Evolutionary conservation across 2,888 invertebrate genomes (phyloP), one percentile per base, ranked within the genome.

Genomic region (Caenorhabditis panamensis): DNA sequence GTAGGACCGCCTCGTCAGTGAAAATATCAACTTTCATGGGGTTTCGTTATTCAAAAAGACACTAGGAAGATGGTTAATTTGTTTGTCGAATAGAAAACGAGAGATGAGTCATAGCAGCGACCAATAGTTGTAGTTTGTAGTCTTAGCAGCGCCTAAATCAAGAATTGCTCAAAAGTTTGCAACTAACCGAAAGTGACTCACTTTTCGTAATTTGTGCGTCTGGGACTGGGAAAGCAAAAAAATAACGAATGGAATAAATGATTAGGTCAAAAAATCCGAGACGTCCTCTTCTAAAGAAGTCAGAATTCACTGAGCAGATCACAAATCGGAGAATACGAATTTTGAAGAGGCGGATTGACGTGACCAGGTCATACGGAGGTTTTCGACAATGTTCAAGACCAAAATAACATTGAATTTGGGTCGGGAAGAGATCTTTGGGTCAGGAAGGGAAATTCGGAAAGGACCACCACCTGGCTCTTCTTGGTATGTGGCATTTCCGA

Each of bases 191-290:
- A 31, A 31, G 9, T 31, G 31, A 31, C 31, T 31, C 31, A 31
- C n/a, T 31, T 31, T 31, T 31, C 31, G 31, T 9, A 31, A 31
- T 31, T 9, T 9, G 41, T 9, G 13, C 16, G 41, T 41, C 41
- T 41, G 41, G 41, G 41, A 41, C 13, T 6, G 41, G 41, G 13
- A 41, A 41, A 41, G n/a, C n/a, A 9, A 13, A 41, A 41, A 41
- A 41, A 41, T 41, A 41, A 41, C 41, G 16, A 41, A 41, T 41
- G 41, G 41, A 41, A 41, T 41, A 9, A 41, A 16, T 41, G 41
- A 41, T 41, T 41, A 41, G 41, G 41, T 41, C 41, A 41, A 41
- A 41, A 41, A 41, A 41, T 41, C 41, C 13, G 41, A 41, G 41
- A 41, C 41, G 41, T 41, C 41, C 13, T 41, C 41, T 41, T 13